phyloP scores from a whole-genome alignment of 2,797 vertebrate genomes.

The Acrocephalus scirpaceus region DNA sequence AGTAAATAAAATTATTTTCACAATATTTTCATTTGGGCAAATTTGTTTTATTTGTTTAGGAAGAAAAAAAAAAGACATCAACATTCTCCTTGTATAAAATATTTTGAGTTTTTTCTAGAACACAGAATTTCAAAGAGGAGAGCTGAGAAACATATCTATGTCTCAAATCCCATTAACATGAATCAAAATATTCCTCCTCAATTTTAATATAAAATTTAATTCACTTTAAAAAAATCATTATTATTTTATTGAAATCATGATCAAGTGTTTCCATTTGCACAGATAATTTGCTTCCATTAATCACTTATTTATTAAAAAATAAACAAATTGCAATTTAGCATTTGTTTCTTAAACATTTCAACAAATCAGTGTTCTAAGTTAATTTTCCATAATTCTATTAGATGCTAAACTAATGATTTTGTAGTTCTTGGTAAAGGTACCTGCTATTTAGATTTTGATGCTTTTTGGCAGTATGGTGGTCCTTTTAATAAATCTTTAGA shows the following conservation, averaged over 20 bases:
- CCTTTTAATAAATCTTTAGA: neutral
- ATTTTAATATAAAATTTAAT: neutral
- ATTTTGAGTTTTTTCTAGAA: neutral
- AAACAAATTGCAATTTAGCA: neutral
- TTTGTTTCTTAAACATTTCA: neutral
- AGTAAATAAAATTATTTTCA: neutral
- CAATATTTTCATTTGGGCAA: neutral
- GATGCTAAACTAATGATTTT: neutral
- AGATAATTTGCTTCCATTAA: neutral
- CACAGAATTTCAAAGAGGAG: neutral
- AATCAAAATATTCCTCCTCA: neutral
- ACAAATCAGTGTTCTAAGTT: neutral
- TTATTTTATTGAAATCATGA: neutral
- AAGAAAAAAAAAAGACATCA: neutral
- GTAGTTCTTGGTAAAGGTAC: neutral
- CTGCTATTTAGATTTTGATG: neutral
- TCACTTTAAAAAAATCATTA: neutral
- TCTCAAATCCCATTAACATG: neutral
- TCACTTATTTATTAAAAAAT: neutral
- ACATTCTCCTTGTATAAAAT: neutral
- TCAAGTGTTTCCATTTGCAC: neutral
- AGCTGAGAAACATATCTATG: neutral
- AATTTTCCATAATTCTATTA: neutral
- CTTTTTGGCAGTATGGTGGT: neutral
- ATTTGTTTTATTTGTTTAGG: neutral